Percentiles rank a stretch among this genome's conserved stretches.
phyloP scores from a whole-genome alignment of 2,888 invertebrate species.

The Silvanus unidentatus region DNA sequence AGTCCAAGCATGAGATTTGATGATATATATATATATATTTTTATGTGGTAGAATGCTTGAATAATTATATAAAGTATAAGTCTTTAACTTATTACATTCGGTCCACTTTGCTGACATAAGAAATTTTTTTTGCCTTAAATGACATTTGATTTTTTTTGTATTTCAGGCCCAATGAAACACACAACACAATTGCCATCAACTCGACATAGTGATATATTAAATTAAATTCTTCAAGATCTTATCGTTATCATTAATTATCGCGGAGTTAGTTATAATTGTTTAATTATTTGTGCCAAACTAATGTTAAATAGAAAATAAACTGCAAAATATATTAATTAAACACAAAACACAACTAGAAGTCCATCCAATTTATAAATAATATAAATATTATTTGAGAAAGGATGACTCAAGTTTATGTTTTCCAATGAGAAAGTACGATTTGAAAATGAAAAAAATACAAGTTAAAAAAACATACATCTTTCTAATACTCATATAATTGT shows the following conservation, averaged over 20 bases:
- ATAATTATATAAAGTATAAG: no score
- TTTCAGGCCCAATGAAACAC: conserved; percentile 49
- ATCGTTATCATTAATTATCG: conserved; percentile 35
- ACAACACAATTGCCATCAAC: conserved; percentile 41
- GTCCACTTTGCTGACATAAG: no score
- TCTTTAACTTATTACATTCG: no score
- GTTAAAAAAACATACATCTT: no score
- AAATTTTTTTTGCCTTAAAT: neutral
- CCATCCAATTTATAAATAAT: conserved; percentile 12
- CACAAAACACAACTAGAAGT: conserved; percentile 20
- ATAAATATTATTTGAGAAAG: no score
- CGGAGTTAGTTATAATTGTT: no score
- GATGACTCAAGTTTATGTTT: neutral
- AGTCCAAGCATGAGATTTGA: no score
- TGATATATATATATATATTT: no score
- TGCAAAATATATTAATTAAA: conserved; percentile 8
- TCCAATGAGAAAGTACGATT: conserved; percentile 19
- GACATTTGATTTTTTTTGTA: conserved; percentile 34
- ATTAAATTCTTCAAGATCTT: conserved; percentile 35
- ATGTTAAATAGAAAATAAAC: conserved; percentile 15
- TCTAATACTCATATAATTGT: conserved; percentile 19
- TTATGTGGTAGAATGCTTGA: no score
- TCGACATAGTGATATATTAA: conserved; percentile 44
- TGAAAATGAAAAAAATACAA: conserved; percentile 28
- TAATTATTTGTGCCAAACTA: conserved; percentile 45